A percentile compares a stretch with the other conserved stretches of the same genome.
These are phyloP conservation scores for Lytechinus variegatus DNA, from an alignment of 35 echinoderm and acorn worm genomes.

Conservation along the genomic window DNA sequence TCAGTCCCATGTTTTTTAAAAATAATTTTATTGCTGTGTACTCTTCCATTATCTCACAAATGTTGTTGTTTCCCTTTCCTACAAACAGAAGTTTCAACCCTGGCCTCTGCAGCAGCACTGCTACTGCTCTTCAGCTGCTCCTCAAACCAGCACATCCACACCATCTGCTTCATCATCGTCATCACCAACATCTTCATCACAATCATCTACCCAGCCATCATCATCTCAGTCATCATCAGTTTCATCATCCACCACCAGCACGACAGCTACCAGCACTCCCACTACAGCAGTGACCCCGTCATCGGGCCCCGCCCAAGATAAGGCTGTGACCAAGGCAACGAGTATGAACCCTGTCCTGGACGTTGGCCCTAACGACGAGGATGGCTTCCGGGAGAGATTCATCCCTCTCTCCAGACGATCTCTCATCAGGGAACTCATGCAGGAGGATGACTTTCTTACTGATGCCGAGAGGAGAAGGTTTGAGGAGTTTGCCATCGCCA, in stretches of 20 bases:
- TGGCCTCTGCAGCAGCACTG: not conserved
- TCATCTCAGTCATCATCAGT: not conserved
- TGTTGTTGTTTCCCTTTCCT: too few relatives aligned
- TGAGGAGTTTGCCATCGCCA: conserved; percentile 86
- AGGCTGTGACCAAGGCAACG: conserved; percentile 49
- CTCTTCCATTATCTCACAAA: too few relatives aligned
- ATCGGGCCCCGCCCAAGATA: not conserved
- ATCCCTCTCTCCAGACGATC: conserved; percentile 93
- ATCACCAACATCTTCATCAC: not conserved
- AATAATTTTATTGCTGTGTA: too few relatives aligned
- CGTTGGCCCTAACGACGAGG: conserved; percentile 66
- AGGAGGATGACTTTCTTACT: conserved; percentile 81
- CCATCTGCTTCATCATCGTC: conserved; percentile 1
- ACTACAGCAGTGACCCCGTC: not conserved
- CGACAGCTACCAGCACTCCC: not conserved
- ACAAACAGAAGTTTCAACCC: not conserved
- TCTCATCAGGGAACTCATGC: conserved; percentile 77
- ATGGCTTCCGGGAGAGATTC: conserved; percentile 80
- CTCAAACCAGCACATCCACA: not conserved
- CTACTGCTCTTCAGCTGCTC: conserved; percentile 33
- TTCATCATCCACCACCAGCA: not conserved
- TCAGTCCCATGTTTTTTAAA: too few relatives aligned
- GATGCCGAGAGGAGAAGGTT: conserved; percentile 61
- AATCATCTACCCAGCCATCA: not conserved
- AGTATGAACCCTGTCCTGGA: conserved; percentile 68